Conservation (phyloP, 2,888 invertebrate species). For the Pyrrhosoma nymphula region DNA sequence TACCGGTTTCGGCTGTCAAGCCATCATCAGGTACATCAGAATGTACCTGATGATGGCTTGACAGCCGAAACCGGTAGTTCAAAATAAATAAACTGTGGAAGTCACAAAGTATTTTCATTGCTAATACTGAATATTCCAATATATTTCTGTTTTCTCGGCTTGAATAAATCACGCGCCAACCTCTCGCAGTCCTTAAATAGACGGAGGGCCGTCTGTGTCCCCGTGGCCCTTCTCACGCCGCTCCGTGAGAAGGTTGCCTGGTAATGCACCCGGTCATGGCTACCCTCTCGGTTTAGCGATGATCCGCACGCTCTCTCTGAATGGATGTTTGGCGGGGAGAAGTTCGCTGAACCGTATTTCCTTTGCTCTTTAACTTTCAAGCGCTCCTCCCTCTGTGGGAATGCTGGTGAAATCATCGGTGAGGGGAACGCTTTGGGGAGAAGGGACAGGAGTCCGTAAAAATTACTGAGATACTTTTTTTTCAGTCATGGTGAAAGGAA, state of each 20-base stretch:
- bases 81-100: no score
- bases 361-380: neutral
- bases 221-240: neutral
- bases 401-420: neutral
- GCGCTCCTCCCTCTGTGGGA: neutral
- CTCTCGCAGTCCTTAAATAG: no score
- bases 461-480: neutral
- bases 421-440: neutral
- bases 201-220: neutral
- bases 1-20: no score
- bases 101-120: no score
- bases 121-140: no score
- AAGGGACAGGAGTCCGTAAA: neutral
- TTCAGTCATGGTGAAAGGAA: neutral
- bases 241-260: neutral
- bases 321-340: neutral
- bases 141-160: no score
- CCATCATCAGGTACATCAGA: no score
- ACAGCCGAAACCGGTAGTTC: no score
- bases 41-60: no score
- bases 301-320: neutral
- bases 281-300: constrained; percentile 6
- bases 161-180: no score
- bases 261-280: neutral
- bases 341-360: constrained; percentile 36